Percentiles rank a stretch among this genome's conserved stretches.
Conservation (phyloP, 2,888 invertebrate species). For the Acanthosepion esculentum region DNA sequence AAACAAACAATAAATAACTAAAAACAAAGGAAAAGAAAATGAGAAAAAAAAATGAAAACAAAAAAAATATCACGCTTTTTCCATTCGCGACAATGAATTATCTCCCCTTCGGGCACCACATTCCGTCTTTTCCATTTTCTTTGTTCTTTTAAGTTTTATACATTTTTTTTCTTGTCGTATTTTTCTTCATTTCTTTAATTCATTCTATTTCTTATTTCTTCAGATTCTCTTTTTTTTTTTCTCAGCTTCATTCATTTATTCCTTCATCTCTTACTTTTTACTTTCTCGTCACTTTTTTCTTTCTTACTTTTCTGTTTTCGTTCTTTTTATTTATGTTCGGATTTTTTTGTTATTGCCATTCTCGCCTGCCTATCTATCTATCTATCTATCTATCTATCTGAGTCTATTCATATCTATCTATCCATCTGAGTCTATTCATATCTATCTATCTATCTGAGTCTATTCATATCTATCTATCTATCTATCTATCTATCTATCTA, state of each 20-base stretch:
- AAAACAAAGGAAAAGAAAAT: background rate
- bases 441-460: background rate
- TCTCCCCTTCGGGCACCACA: background rate
- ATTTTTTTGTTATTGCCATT: background rate
- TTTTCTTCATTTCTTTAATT: background rate
- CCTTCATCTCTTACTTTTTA: background rate
- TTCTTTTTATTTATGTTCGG: background rate
- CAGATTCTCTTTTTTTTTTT: background rate
- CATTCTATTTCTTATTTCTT: background rate
- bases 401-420: too few species aligned
- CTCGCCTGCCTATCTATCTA: background rate
- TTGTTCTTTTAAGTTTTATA: background rate
- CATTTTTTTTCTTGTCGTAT: background rate
- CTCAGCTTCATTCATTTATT: background rate
- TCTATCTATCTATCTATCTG: background rate
- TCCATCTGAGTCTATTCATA: too few species aligned
- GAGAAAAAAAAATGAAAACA: background rate
- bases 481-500: background rate
- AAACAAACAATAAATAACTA: background rate
- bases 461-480: background rate
- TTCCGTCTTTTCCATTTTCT: background rate
- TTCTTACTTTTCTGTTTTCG: background rate
- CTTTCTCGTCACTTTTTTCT: background rate
- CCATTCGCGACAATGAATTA: background rate
- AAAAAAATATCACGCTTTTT: background rate